These are phyloP conservation scores for Paramormyrops hopkinsi DNA, from an alignment of 2,797 vertebrate genomes.

Conservation along the genomic window DNA sequence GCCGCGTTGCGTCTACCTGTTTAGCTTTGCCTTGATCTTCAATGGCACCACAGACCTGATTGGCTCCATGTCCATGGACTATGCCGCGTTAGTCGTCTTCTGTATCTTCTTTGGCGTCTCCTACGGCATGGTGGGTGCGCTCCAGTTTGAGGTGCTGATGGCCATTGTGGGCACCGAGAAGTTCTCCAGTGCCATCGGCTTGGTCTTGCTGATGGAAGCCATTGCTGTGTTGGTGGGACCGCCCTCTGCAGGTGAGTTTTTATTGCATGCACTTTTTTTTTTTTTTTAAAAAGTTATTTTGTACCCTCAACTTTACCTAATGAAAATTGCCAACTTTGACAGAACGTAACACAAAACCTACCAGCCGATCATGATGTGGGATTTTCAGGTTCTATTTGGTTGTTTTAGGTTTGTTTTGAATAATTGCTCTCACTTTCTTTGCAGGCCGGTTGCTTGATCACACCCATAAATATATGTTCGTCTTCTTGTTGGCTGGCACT, in stretches of 20 bases:
- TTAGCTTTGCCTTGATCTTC: constrained; percentile 89
- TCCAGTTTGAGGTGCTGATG: constrained; percentile 98
- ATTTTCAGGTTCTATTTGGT: not conserved
- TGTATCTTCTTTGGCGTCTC: constrained; percentile 95
- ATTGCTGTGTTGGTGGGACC: constrained; percentile 86
- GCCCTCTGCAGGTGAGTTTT: constrained; percentile 76
- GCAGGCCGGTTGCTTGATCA: constrained; percentile 66
- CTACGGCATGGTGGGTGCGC: constrained; percentile 94
- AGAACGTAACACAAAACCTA: not conserved
- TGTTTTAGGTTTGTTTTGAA: not conserved
- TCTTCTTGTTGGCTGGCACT: constrained; percentile 69
- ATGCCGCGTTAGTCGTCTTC: constrained; percentile 72
- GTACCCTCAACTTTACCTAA: not conserved
- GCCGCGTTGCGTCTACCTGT: constrained; percentile 83
- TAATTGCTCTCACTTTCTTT: not conserved
- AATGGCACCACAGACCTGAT: constrained; percentile 82
- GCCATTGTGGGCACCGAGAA: constrained; percentile 83
- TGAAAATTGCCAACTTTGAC: not conserved
- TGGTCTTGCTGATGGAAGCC: constrained; percentile 88
- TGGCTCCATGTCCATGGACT: constrained; percentile 70
- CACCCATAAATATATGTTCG: constrained; percentile 66
- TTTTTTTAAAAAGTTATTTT: not conserved
- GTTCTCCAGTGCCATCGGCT: constrained; percentile 90
- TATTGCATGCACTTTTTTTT: not conserved
- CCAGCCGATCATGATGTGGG: not conserved